These are phyloP conservation scores for Leptobrachium ailaonicum DNA, from an alignment of 2,113 vertebrate genomes.

Conservation along the genomic window DNA sequence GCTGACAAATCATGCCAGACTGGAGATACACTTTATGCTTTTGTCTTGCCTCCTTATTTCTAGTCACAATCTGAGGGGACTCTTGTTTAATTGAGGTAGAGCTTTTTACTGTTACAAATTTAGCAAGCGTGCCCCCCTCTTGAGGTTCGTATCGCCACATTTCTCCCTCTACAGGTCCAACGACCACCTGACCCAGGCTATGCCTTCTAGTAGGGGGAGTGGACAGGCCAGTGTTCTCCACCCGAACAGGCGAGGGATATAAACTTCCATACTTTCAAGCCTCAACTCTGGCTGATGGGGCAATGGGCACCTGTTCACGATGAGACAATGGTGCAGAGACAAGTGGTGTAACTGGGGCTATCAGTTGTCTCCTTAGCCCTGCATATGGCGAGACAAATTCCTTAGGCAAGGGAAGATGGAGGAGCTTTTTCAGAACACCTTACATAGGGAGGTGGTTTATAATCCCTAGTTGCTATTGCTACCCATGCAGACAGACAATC, in stretches of 20 bases:
- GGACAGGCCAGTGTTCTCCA: neutral
- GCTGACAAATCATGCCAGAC: neutral
- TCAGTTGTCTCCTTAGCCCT: neutral
- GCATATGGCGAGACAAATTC: neutral
- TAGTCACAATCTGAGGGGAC: neutral
- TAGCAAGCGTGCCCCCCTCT: neutral
- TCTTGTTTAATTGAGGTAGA: neutral
- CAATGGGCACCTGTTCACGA: neutral
- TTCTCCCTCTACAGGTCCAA: neutral
- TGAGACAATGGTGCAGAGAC: neutral
- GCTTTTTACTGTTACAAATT: neutral
- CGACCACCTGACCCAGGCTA: neutral
- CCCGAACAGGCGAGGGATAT: neutral
- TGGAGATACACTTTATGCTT: accelerated
- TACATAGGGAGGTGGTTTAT: neutral
- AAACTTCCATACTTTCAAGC: neutral
- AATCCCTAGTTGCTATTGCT: neutral
- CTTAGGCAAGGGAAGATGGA: neutral
- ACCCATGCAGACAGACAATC: neutral
- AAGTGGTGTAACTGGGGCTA: neutral
- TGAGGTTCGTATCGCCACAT: neutral
- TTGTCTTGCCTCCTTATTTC: neutral
- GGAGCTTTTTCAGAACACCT: neutral
- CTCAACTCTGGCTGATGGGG: neutral
- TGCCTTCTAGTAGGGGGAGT: neutral